Percentiles rank a stretch among this genome's conserved stretches.
phyloP scores from a whole-genome alignment of 2,888 invertebrate species.

The Bellardia bayeri region DNA sequence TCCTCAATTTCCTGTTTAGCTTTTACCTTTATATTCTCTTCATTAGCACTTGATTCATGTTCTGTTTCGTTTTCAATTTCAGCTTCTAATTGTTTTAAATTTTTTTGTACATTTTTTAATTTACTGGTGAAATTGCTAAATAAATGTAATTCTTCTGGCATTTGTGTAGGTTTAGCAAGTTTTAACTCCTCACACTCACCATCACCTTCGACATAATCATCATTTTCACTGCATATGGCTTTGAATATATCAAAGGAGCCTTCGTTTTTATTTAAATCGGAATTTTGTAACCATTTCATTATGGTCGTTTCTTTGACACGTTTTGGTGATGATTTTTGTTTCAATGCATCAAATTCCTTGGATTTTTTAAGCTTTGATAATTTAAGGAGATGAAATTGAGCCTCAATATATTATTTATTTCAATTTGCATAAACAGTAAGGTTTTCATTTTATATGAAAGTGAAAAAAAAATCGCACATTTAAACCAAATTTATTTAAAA shows the following conservation, averaged over 20 bases:
- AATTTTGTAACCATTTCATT: conserved; percentile 82
- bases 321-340: conserved; percentile 56
- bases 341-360: conserved; percentile 32
- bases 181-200: conserved; percentile 37
- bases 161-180: conserved; percentile 72
- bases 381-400: conserved; percentile 9
- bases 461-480: too few species aligned
- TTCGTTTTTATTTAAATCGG: conserved; percentile 82
- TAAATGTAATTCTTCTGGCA: conserved; percentile 63
- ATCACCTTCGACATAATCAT: conserved; percentile 50
- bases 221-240: conserved; percentile 81
- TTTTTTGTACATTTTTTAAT: conserved; percentile 75
- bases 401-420: conserved; percentile 12
- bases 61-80: conserved; percentile 73
- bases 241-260: conserved; percentile 82
- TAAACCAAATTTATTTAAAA: too few species aligned
- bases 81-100: conserved; percentile 75
- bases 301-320: conserved; percentile 78
- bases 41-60: conserved; percentile 36
- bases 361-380: conserved; percentile 53
- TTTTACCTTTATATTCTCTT: conserved; percentile 19
- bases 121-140: conserved; percentile 72
- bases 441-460: too few species aligned
- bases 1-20: conserved; percentile 33
- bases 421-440: too few species aligned